Percentiles rank a stretch among this genome's conserved stretches.
Evolutionary conservation across 2,797 vertebrate species (phyloP).

Genomic region (Gallirallus australis): DNA sequence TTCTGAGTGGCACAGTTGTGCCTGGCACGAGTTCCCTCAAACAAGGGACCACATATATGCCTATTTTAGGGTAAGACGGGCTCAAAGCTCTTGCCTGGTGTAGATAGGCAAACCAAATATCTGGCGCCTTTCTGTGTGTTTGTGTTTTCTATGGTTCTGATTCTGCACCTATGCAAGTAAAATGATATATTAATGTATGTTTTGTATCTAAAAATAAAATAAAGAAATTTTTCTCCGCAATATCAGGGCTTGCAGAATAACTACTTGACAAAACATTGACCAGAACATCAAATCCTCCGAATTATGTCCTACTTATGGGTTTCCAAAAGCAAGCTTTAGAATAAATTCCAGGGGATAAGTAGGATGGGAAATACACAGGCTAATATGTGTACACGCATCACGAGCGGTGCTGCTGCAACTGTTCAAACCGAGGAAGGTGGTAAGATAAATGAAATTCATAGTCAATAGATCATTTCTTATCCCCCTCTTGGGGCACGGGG

Average conservation of each 20-base stretch:
- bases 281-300: slow-evolving; percentile 74
- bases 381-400: slow-evolving; percentile 60
- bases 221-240: not conserved
- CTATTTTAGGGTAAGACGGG: not conserved
- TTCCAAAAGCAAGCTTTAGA: slow-evolving; percentile 78
- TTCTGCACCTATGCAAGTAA: not conserved
- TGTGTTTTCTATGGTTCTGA: not conserved
- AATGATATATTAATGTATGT: not conserved
- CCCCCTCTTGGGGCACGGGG: slow-evolving; percentile 37
- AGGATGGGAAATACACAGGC: slow-evolving; percentile 16
- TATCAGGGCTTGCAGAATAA: slow-evolving; percentile 26
- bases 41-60: not conserved
- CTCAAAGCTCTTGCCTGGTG: not conserved
- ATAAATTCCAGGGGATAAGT: slow-evolving; percentile 78
- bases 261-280: slow-evolving; percentile 59
- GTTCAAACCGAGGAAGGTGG: slow-evolving; percentile 40
- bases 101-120: not conserved
- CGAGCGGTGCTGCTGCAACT: slow-evolving; percentile 22
- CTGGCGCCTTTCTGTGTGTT: not conserved
- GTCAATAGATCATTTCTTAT: slow-evolving; percentile 61
- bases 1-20: not conserved
- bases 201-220: not conserved
- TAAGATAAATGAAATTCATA: slow-evolving; percentile 73
- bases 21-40: rapidly evolving
- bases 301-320: slow-evolving; percentile 76